These are phyloP conservation scores for Actias luna DNA, from an alignment of 2,888 invertebrate genomes.

Conservation along the genomic window DNA sequence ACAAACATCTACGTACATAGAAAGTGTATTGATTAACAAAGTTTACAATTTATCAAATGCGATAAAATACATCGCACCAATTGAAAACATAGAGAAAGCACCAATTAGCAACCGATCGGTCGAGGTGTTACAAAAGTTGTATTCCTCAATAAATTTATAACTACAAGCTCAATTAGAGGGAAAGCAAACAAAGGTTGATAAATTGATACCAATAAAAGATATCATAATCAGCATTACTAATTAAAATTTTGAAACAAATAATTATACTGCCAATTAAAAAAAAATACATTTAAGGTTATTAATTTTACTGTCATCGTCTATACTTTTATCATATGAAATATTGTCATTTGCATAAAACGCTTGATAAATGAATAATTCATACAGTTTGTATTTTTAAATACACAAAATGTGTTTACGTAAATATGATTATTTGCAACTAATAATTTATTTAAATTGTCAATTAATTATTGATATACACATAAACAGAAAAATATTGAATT, in stretches of 20 bases:
- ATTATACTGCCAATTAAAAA: not conserved
- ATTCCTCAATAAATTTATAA: slow-evolving; percentile 72
- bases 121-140: slow-evolving; percentile 75
- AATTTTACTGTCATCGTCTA: slow-evolving; percentile 22
- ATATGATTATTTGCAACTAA: not conserved
- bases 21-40: slow-evolving; percentile 41
- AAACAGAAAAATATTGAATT: slow-evolving; percentile 7
- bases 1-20: slow-evolving; percentile 32
- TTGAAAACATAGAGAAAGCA: slow-evolving; percentile 70
- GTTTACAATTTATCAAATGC: slow-evolving; percentile 50
- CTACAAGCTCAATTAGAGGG: slow-evolving; percentile 76
- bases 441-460: not conserved
- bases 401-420: not conserved
- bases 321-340: slow-evolving; percentile 26
- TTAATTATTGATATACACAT: not conserved
- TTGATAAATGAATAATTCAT: not conserved
- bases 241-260: not conserved
- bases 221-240: not conserved
- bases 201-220: slow-evolving; percentile 10
- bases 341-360: not conserved
- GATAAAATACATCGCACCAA: slow-evolving; percentile 55
- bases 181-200: slow-evolving; percentile 63
- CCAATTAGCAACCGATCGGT: slow-evolving; percentile 69
- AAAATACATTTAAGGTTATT: not conserved
- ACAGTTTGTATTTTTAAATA: not conserved